Conservation (phyloP, 2,113 vertebrate species). For the Nothobranchius furzeri region DNA sequence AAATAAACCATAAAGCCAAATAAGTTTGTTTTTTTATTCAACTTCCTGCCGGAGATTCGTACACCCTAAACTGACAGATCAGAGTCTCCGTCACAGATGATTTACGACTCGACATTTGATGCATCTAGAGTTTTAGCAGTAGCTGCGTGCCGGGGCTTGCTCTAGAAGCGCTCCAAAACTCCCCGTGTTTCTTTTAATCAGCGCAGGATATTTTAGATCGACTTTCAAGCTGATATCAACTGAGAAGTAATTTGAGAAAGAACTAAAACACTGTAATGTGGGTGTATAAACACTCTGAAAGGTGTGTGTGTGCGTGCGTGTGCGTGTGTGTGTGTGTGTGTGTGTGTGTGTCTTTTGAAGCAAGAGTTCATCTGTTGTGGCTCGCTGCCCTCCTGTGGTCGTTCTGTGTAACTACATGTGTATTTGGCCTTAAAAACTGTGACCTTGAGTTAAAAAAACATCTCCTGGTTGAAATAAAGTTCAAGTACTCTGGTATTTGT, state of each 20-base stretch:
- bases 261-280: neutral
- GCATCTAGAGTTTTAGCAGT: conserved; percentile 3
- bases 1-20: no score
- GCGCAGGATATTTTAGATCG: neutral
- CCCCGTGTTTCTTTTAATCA: conserved; percentile 10
- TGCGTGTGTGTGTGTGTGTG: neutral
- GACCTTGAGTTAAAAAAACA: conserved; percentile 46
- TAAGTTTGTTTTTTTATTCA: no score
- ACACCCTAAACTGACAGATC: conserved; percentile 1
- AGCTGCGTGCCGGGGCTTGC: conserved; percentile 23
- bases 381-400: conserved; percentile 61
- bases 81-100: conserved; percentile 40
- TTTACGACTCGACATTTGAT: conserved; percentile 30
- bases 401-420: neutral
- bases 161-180: conserved; percentile 5
- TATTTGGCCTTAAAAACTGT: conserved; percentile 28
- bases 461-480: neutral
- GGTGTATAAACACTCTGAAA: neutral
- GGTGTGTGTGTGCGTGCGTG: neutral
- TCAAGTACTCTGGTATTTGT: neutral
- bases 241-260: neutral
- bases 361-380: conserved; percentile 7
- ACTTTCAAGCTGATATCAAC: conserved; percentile 2
- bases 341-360: neutral
- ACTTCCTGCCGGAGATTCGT: no score